Conservation (phyloP, 2,797 vertebrate genomes). For the Propithecus deckenii region DNA sequence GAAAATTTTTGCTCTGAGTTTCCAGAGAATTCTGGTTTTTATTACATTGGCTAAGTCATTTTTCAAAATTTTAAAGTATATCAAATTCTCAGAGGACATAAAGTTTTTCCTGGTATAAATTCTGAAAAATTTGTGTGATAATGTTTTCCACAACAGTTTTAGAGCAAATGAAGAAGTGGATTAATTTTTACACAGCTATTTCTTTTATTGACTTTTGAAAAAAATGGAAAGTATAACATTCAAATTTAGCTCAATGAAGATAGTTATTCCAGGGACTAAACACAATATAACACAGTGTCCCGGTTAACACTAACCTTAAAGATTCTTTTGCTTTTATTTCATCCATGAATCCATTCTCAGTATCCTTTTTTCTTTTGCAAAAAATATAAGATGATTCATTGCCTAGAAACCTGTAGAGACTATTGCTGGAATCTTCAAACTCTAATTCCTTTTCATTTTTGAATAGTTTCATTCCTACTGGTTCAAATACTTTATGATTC, state of each 20-base stretch:
- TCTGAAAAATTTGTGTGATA: neutral
- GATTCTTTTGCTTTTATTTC: conserved; percentile 79
- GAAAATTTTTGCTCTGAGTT: conserved; percentile 14
- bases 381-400: conserved; percentile 70
- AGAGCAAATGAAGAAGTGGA: neutral
- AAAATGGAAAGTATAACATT: conserved; percentile 10
- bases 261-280: neutral
- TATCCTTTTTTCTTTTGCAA: conserved; percentile 50
- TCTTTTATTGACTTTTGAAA: conserved; percentile 14
- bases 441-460: conserved; percentile 86
- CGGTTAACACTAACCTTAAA: conserved; percentile 83
- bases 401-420: conserved; percentile 90
- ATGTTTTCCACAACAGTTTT: neutral
- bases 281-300: neutral
- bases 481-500: conserved; percentile 92
- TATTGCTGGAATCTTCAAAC: conserved; percentile 90
- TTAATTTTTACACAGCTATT: neutral
- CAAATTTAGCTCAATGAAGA: neutral
- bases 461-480: conserved; percentile 89
- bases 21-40: neutral
- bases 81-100: neutral
- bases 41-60: neutral
- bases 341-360: conserved; percentile 77
- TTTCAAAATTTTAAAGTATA: conserved; percentile 21
- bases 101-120: conserved; percentile 18